Percentiles rank a stretch among this genome's conserved stretches.
These are phyloP conservation scores for Galaxea fascicularis DNA, from an alignment of 92 coral and sea anemone species.

Conservation along the genomic window DNA sequence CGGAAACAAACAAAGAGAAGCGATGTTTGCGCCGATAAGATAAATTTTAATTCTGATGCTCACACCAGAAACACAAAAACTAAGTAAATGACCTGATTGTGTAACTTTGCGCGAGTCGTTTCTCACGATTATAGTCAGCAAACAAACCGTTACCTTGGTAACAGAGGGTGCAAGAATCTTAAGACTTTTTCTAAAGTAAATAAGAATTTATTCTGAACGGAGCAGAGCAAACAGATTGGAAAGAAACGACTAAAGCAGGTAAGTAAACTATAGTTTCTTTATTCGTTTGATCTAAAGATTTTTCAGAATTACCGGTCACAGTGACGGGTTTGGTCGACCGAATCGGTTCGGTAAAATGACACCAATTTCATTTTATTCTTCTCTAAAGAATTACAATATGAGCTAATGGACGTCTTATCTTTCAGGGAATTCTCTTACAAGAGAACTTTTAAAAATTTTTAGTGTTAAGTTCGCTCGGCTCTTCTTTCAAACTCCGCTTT, in stretches of 20 bases:
- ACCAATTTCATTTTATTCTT: too few relatives aligned
- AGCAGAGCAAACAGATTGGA: constrained; percentile 28
- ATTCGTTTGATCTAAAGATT: too few relatives aligned
- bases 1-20: constrained; percentile 6
- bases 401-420: too few relatives aligned
- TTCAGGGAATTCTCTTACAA: too few relatives aligned
- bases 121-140: constrained; percentile 25
- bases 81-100: constrained; percentile 7
- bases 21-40: not conserved
- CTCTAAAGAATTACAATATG: too few relatives aligned
- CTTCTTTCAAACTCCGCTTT: too few relatives aligned
- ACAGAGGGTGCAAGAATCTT: constrained; percentile 9
- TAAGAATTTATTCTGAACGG: not conserved
- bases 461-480: too few relatives aligned
- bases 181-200: constrained; percentile 34
- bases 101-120: not conserved
- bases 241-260: constrained; percentile 5
- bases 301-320: too few relatives aligned
- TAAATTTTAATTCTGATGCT: not conserved
- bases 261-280: constrained; percentile 5
- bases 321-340: too few relatives aligned
- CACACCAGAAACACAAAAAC: not conserved
- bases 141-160: constrained; percentile 45
- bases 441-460: too few relatives aligned
- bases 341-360: too few relatives aligned